Base-by-base conservation (phyloP, 1,140 invertebrate species). In the Bombus impatiens region DNA sequence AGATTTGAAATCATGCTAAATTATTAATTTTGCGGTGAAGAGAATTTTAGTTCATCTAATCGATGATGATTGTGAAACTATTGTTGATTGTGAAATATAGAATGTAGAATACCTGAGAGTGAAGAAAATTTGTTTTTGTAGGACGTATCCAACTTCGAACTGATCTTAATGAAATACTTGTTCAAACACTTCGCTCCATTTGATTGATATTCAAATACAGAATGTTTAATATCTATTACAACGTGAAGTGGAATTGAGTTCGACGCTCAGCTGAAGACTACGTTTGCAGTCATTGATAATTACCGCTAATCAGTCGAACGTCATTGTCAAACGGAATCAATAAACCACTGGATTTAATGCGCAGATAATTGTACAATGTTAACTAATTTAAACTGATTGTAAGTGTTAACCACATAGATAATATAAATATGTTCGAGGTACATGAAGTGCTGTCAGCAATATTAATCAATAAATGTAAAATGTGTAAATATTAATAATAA, bases 321-420 rank as follows among this genome's bases (percentile, higher is more conserved):
- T 84, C 82, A 84, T 65, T 84, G 82, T 84, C 82, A 78, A 78
- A 78, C 35, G 65, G 75, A 84, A 84, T 84, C 75, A 12, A 78
- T 84, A 84, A 78, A 37, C 75, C 59, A 18, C 74, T 68, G 32
- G 47, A 84, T 78, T 70, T 70, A 71, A 84, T 78, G 68, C 59
- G 65, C 42, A 71, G 75, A 84, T 84, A 84, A 84, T 84, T 71
- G 44, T 37, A 78, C 59, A 62, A n/a, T n/a, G 59, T 28, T n/a
- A 62, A 62, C 59, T 40, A 35, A 53, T 40, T 47, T 28, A 18
- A 70, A 22, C 13, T 57, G 32, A 6, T 35, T 3, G 65, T 35
- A 22, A 59, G 44, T 40, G 82, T 83, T 78, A 18, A 83, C 22
- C 13, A 28, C 28, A 18, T n/a, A 13, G 9, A 67, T 13, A 35